Conservation (phyloP, 1,140 invertebrate genomes). For the Eriocheir sinensis region DNA sequence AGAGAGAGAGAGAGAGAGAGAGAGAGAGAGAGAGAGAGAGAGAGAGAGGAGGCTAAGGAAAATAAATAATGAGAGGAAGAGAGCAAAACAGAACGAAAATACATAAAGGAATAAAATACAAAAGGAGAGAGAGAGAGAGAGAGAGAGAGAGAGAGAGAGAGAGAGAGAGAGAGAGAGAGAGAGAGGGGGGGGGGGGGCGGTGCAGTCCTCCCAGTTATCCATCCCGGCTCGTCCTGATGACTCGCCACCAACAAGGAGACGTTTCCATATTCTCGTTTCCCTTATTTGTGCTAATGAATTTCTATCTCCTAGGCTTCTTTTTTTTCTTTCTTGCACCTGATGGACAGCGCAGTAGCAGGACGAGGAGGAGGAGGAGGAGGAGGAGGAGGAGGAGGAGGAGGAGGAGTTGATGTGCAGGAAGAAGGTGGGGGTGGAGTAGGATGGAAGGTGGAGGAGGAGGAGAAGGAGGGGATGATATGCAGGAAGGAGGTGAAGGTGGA, state of each 20-base stretch:
- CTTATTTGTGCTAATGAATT: neutral
- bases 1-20: neutral
- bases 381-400: neutral
- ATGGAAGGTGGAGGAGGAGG: neutral
- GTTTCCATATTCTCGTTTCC: neutral
- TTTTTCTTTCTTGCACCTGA: neutral
- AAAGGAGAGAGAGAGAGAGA: slow-evolving; percentile 32
- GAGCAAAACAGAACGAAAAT: neutral
- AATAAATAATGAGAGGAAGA: neutral
- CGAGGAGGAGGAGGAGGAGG: neutral
- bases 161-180: slow-evolving; percentile 32
- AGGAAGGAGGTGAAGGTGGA: neutral
- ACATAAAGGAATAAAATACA: neutral
- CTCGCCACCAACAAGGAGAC: neutral
- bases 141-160: slow-evolving; percentile 33
- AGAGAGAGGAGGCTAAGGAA: too few relatives aligned
- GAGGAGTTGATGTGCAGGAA: neutral
- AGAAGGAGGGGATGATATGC: neutral
- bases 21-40: slow-evolving; percentile 43
- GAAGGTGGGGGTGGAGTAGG: neutral
- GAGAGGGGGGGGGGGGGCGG: neutral
- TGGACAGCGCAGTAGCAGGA: neutral
- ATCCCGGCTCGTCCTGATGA: slow-evolving; percentile 7
- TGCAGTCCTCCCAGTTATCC: neutral
- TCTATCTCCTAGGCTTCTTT: slow-evolving; percentile 1